Evolutionary conservation across 2,113 vertebrate genomes (phyloP).

Genomic region (Melierax canorus): DNA sequence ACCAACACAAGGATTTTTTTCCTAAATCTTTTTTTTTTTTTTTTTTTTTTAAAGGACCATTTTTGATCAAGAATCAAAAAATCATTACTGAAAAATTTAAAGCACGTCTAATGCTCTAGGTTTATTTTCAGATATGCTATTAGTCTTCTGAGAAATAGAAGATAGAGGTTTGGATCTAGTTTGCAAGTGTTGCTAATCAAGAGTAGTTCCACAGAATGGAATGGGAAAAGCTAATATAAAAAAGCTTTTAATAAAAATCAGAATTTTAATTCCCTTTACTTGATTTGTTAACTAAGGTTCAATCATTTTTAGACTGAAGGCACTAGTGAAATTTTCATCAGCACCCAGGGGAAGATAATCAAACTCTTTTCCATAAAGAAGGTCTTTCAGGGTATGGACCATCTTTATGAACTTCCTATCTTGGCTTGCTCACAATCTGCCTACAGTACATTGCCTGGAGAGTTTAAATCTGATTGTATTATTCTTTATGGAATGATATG

Average conservation of each 20-base stretch:
- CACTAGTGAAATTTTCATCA: background rate
- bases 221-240: background rate
- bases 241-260: background rate
- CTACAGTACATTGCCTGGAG: background rate
- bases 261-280: background rate
- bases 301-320: background rate
- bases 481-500: background rate
- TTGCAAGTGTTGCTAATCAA: background rate
- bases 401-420: background rate
- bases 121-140: background rate
- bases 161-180: background rate
- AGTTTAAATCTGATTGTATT: background rate
- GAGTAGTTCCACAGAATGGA: background rate
- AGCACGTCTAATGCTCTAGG: background rate
- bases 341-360: background rate
- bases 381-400: background rate
- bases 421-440: background rate
- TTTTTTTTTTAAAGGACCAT: background rate
- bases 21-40: background rate
- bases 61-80: background rate
- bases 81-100: background rate
- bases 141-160: background rate
- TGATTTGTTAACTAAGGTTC: background rate
- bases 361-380: background rate
- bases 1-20: background rate